Evolutionary conservation across 1,140 invertebrate species (phyloP).

Genomic region (Trigoniulus corallinus): DNA sequence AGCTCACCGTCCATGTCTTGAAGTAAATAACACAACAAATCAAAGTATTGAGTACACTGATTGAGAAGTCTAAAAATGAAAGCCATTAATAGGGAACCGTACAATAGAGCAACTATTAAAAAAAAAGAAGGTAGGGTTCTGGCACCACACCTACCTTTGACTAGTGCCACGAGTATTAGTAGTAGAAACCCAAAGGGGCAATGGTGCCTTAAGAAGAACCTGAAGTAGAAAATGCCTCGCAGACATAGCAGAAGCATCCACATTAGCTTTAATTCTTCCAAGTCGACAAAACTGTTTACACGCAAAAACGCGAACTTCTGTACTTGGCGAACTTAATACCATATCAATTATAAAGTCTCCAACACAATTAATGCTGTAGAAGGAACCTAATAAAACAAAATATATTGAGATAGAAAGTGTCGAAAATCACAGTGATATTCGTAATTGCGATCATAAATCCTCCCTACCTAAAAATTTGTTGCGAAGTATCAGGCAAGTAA

Average conservation of each 20-base stretch:
- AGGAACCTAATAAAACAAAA: constrained; percentile 17
- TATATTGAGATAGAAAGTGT: constrained; percentile 1
- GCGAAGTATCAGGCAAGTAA: constrained; percentile 30
- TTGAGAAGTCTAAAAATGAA: constrained; percentile 22
- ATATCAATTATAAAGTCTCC: constrained; percentile 35
- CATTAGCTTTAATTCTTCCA: constrained; percentile 20
- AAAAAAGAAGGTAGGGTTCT: neutral
- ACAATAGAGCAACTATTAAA: neutral
- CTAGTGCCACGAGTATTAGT: constrained; percentile 28
- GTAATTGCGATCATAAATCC: neutral
- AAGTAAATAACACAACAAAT: constrained; percentile 29
- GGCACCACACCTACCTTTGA: constrained; percentile 22
- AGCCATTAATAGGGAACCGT: too few species aligned
- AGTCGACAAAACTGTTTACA: constrained; percentile 29
- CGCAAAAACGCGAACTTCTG: constrained; percentile 27
- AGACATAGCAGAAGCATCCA: constrained; percentile 13
- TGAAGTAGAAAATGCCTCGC: constrained; percentile 28
- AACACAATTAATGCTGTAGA: constrained; percentile 29
- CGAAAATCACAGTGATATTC: neutral
- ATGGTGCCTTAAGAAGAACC: constrained; percentile 31
- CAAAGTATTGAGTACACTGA: constrained; percentile 36
- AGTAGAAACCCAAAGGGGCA: constrained; percentile 37
- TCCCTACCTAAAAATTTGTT: constrained; percentile 25
- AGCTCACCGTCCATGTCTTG: constrained; percentile 23
- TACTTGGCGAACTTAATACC: constrained; percentile 30